Evolutionary conservation across 35 echinoderm and acorn worm genomes (phyloP).

Genomic region (Eucidaris tribuloides): DNA sequence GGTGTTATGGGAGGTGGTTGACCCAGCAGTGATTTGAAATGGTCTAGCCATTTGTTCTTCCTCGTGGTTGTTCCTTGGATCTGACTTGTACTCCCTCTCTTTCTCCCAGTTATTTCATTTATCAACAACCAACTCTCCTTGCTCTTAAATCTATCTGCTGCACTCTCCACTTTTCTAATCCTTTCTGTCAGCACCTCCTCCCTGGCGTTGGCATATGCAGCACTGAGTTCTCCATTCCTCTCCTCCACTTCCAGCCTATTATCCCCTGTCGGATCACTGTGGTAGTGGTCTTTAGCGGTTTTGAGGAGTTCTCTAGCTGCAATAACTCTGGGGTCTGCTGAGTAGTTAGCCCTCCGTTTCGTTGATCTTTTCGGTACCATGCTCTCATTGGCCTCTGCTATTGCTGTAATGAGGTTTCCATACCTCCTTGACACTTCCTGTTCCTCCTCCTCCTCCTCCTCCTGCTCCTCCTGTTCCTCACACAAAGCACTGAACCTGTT

Average conservation of each 20-base stretch:
- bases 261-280: not conserved
- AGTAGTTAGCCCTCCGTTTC: not conserved
- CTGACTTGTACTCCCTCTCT: not conserved
- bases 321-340: not conserved
- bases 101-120: not conserved
- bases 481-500: constrained; percentile 3
- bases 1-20: not conserved
- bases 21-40: not conserved
- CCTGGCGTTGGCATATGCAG: no score
- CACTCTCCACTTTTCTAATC: not conserved
- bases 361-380: not conserved
- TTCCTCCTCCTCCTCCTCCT: not conserved
- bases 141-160: not conserved
- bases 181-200: no score
- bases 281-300: not conserved
- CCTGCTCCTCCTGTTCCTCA: not conserved
- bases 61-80: not conserved
- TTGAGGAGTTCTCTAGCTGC: not conserved
- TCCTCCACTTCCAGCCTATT: not conserved
- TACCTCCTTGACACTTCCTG: not conserved
- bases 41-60: not conserved
- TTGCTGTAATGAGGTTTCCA: not conserved
- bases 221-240: not conserved
- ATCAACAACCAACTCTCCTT: no score
- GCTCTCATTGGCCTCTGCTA: not conserved